phyloP scores from a whole-genome alignment of 2,113 vertebrate species.

The Cavia aperea region DNA sequence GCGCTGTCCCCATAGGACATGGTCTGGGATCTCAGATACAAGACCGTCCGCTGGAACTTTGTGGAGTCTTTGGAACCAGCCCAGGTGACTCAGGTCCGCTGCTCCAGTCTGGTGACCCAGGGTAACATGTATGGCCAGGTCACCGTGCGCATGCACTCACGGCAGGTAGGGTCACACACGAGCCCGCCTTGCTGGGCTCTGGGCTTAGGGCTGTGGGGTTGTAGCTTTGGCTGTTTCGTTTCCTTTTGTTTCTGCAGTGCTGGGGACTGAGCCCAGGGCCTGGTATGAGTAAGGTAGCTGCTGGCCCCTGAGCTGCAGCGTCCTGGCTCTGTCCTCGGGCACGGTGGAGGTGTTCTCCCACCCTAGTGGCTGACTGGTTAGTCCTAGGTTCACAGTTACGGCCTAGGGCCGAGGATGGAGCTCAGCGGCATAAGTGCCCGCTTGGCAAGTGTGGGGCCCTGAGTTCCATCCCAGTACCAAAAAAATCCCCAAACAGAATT shows the following conservation, averaged over 20 bases:
- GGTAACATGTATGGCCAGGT: slow-evolving; percentile 90
- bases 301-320: background rate
- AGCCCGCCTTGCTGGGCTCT: background rate
- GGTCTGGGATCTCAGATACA: slow-evolving; percentile 89
- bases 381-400: background rate
- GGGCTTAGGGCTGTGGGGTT: background rate
- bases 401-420: no score
- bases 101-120: slow-evolving; percentile 80
- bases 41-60: slow-evolving; percentile 88
- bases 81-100: slow-evolving; percentile 86
- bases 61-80: slow-evolving; percentile 88
- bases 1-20: slow-evolving; percentile 81
- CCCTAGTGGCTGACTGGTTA: background rate
- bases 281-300: background rate
- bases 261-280: background rate
- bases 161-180: slow-evolving; percentile 80
- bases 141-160: slow-evolving; percentile 90
- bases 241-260: no score
- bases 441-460: no score
- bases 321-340: background rate
- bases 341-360: background rate
- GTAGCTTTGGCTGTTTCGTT: background rate
- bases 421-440: no score
- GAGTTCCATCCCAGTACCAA: no score
- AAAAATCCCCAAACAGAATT: background rate